Conservation (phyloP, 2,888 invertebrate genomes). For the Dryococelus australis region DNA sequence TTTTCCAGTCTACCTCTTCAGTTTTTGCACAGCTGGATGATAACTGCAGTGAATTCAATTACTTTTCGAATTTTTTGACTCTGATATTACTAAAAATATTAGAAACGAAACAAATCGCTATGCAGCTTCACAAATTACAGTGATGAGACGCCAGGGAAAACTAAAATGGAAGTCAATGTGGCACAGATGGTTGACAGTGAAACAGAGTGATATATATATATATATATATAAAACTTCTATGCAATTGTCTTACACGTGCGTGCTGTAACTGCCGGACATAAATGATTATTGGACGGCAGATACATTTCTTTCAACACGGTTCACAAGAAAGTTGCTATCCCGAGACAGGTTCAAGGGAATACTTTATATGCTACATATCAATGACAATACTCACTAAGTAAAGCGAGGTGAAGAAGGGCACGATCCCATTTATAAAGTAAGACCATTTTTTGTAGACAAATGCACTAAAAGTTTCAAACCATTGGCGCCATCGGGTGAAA, state of each 20-base stretch:
- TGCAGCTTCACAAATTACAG: neutral
- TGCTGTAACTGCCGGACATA: too few relatives aligned
- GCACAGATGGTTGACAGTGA: too few relatives aligned
- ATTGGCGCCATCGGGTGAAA: too few relatives aligned
- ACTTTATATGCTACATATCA: too few relatives aligned
- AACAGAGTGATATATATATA: too few relatives aligned
- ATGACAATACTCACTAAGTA: neutral
- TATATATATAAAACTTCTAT: too few relatives aligned
- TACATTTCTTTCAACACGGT: too few relatives aligned
- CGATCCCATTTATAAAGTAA: slow-evolving; percentile 12
- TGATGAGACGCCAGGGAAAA: neutral
- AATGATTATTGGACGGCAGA: too few relatives aligned
- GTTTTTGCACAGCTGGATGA: neutral
- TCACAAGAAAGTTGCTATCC: neutral
- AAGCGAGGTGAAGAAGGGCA: slow-evolving; percentile 20
- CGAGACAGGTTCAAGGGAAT: slow-evolving; percentile 17
- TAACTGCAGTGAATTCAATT: neutral
- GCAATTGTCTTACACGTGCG: too few relatives aligned
- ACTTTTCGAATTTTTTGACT: neutral
- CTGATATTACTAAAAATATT: neutral
- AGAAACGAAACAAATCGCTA: slow-evolving; percentile 10
- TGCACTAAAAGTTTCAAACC: neutral
- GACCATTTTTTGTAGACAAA: neutral
- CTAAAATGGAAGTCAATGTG: neutral
- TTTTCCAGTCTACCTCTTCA: slow-evolving; percentile 2